A percentile compares a stretch with the other conserved stretches of the same genome.
phyloP scores from a whole-genome alignment of 2,797 vertebrate species.

The Hydrophis major region DNA sequence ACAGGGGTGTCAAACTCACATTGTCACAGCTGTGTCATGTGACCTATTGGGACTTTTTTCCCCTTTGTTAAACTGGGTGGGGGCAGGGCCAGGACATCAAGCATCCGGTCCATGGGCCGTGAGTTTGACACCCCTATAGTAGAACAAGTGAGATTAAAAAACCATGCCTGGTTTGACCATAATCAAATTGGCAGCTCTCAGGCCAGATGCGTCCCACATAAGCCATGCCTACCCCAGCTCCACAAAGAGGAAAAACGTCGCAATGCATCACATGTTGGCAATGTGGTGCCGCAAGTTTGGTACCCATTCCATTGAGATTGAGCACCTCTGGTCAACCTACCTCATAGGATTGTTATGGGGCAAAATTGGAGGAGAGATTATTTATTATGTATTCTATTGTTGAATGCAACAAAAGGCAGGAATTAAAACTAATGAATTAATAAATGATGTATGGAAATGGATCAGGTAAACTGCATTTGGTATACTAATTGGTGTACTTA shows the following conservation, averaged over 20 bases:
- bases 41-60: no score
- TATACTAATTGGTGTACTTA: background rate
- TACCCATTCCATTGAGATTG: background rate
- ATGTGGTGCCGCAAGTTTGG: no score
- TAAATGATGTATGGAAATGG: background rate
- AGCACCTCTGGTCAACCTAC: background rate
- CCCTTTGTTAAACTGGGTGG: no score
- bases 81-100: no score
- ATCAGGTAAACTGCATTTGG: background rate
- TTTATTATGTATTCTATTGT: background rate
- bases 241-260: no score
- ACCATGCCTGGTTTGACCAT: background rate
- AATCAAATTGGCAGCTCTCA: no score
- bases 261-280: no score
- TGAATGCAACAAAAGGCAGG: background rate
- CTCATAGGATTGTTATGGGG: background rate
- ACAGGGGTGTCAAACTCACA: background rate
- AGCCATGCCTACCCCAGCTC: no score
- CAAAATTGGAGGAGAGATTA: background rate
- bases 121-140: background rate
- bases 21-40: no score
- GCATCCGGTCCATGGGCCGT: no score
- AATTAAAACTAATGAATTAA: background rate
- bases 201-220: no score
- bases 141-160: background rate